These are phyloP conservation scores for Strigamia maritima DNA, from an alignment of 2,888 invertebrate species.

Conservation along the genomic window DNA sequence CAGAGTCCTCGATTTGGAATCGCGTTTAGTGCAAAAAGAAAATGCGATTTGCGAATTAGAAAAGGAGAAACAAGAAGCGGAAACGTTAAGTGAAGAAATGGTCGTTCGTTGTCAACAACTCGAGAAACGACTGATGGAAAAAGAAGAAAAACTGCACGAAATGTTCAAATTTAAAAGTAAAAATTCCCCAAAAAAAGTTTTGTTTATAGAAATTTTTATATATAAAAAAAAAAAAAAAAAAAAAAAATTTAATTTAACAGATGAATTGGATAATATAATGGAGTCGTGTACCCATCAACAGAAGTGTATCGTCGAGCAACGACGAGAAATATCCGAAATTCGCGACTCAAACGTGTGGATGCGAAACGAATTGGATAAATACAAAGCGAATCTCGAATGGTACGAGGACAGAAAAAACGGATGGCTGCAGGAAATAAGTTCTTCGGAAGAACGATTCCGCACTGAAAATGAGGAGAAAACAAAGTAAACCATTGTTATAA, in stretches of 20 bases:
- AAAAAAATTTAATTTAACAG: neutral
- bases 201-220: too few species aligned
- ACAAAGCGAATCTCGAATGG: conserved; percentile 38
- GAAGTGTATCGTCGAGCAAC: neutral
- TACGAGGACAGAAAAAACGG: conserved; percentile 34
- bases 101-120: neutral
- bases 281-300: neutral
- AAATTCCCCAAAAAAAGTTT: too few species aligned
- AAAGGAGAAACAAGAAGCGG: conserved; percentile 18
- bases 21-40: neutral
- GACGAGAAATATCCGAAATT: neutral
- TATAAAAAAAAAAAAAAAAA: neutral
- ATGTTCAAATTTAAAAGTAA: neutral
- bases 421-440: conserved; percentile 25
- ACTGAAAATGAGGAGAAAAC: neutral
- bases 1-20: neutral
- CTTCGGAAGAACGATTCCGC: neutral
- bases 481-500: neutral
- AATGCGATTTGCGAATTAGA: neutral
- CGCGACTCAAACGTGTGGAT: conserved; percentile 6
- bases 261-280: neutral
- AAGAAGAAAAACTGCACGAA: neutral
- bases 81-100: neutral
- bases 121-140: neutral
- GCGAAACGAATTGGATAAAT: neutral